Evolutionary conservation across 2,888 invertebrate species (phyloP).

Genomic region (Diogma glabrata): DNA sequence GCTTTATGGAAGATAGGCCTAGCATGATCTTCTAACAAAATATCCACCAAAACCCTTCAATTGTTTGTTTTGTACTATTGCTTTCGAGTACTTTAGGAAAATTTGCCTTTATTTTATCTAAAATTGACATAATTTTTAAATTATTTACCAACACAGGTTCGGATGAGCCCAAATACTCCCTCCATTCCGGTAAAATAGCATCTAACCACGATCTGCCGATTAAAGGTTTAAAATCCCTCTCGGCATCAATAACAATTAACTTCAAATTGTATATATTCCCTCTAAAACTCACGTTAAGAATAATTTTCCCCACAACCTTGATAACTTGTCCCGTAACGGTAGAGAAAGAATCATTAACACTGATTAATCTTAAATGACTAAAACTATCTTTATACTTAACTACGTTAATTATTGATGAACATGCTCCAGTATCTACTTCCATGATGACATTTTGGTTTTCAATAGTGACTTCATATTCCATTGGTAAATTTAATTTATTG

Average conservation of each 20-base stretch:
- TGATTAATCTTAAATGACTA: too few relatives aligned
- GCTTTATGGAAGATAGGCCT: slow-evolving; percentile 17
- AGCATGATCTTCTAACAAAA: not conserved
- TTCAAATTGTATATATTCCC: not conserved
- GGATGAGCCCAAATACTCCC: not conserved
- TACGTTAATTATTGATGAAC: too few relatives aligned
- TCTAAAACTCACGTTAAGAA: not conserved
- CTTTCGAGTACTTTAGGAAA: not conserved
- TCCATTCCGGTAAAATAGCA: not conserved
- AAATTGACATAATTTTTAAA: too few relatives aligned
- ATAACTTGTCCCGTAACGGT: too few relatives aligned
- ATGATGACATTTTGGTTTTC: too few relatives aligned
- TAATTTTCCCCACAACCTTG: not conserved
- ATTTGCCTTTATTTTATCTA: not conserved
- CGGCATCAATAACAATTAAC: not conserved
- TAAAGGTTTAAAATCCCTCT: not conserved
- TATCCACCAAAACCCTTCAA: not conserved
- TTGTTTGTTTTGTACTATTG: not conserved
- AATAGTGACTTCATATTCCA: too few relatives aligned
- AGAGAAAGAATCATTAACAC: not conserved
- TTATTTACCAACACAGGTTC: too few relatives aligned
- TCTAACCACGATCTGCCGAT: not conserved
- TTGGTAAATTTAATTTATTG: too few relatives aligned
- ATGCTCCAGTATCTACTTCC: too few relatives aligned
- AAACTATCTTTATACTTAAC: too few relatives aligned